Base-by-base conservation (phyloP, 2,113 vertebrate species). In the Silurus asotus region DNA sequence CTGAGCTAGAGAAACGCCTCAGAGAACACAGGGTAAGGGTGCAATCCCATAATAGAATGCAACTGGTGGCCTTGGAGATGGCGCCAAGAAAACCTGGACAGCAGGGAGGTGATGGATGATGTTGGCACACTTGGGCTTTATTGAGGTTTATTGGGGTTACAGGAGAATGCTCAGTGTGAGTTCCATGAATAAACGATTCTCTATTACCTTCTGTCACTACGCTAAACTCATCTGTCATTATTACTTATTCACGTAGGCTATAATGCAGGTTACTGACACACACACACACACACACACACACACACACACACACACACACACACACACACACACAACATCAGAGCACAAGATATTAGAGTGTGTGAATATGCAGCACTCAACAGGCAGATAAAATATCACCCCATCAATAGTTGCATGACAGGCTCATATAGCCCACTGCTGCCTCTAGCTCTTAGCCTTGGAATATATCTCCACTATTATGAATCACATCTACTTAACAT, bases 91-190 rank as follows among this genome's bases (percentile, higher is more conserved):
- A 87, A 79, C 64, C 70, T 61, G 64, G 84, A 80, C 59, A 28
- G 51, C 37, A n/a, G 84, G 62, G 79, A 78, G 76, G 70, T 90
- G 88, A 90, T 89, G 78, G 88, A 89, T 90, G 88, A 77, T 86
- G 81, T 81, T 51, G 69, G 51, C 51, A 25, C 62, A 45, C 81
- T 84, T 53, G 19, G 49, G 55, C 72, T 88, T 90, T 88, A 90
- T 87, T 82, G 85, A 82, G 72, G 86, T 87, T 89, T 89, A 90
- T 89, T 87, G 87, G 87, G 86, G 87, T 87, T 90, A 88, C 87
- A 88, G 85, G 83, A 87, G 85, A 90, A 87, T 10, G 62, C 84
- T 84, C 76, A 67, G 65, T 70, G 72, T 75, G 86, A 67, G 83
- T 49, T 59, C 72, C 81, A 88, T 88, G 87, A 90, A 88, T 88